Evolutionary conservation across 2,113 vertebrate genomes (phyloP), one percentile per base, ranked within the genome.

Genomic region (Neodon shergylaensis): DNA sequence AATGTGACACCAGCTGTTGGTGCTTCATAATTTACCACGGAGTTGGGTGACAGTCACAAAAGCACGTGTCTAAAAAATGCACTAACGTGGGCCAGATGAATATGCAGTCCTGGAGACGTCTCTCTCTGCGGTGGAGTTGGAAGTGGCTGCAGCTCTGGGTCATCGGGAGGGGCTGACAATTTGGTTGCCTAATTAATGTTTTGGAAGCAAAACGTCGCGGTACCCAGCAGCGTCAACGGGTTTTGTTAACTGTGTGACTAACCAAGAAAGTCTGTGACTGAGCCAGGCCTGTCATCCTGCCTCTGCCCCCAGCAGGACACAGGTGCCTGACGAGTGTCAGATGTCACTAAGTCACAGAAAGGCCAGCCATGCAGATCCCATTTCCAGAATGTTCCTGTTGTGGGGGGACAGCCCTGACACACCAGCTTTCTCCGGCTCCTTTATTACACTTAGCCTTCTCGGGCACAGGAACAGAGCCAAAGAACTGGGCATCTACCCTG

Each of bases 1-100:
- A 19, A 54, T 31, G 90, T 94, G 97, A 92, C 94, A 28, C 92
- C 36, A 85, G 96, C 84, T 76, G 49, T 63, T 31, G 90, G 90
- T 7, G 72, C 74, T 65, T 92, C 58, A 0, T 74, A 73, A 87
- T 96, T 97, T 81, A 63, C 47, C n/a, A 1, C 0, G 3, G 84
- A 11, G 0, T 28, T 52, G 11, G 49, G 77, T 39, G 73, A 74
- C 90, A 5, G 58, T 63, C 88, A 78, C 65, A 17, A 54, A 28
- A 19, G 49, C 68, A 8, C 42, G 0, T 11, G 3, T 10, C 42
- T n/a, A 0, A 19, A 63, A 94, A 49, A 44, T 0, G 26, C 36
- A 28, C 39, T 1, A 2, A 61, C n/a, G 77, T 16, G 58, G 16
- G 5, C 74, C 79, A 36, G 77, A 86, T 52, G 92, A 74, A 63